A percentile compares a stretch with the other conserved stretches of the same genome.
Evolutionary conservation across 2,888 invertebrate species (phyloP).

Genomic region (Cheilosia vulpina): DNA sequence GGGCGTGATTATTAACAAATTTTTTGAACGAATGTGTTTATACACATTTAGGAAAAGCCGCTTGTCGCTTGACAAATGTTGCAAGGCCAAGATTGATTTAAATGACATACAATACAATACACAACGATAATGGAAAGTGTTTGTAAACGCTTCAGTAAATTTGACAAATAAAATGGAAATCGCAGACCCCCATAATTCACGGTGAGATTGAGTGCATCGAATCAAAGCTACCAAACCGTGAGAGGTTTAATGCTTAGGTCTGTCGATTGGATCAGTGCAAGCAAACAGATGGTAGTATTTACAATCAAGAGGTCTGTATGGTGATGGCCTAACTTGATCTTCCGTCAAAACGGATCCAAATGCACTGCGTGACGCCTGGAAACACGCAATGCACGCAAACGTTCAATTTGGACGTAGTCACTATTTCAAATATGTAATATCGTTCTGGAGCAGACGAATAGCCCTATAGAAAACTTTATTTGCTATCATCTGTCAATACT

Average conservation of each 20-base stretch:
- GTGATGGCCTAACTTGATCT: too few species aligned
- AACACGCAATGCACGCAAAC: too few species aligned
- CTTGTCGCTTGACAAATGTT: constrained; percentile 29
- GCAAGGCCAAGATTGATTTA: constrained; percentile 19
- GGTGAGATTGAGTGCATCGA: constrained; percentile 25
- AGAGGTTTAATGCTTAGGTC: not conserved
- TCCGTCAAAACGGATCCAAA: too few species aligned
- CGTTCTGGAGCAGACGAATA: too few species aligned
- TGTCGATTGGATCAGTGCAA: not conserved
- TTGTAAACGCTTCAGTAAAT: constrained; percentile 3
- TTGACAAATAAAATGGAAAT: constrained; percentile 18
- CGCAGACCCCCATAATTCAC: constrained; percentile 17
- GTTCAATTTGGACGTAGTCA: too few species aligned
- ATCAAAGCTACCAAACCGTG: constrained; percentile 4
- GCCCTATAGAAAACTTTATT: too few species aligned
- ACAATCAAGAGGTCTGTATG: too few species aligned
- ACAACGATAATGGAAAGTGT: constrained; percentile 37
- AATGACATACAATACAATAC: not conserved
- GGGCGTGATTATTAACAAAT: constrained; percentile 9
- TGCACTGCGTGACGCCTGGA: too few species aligned
- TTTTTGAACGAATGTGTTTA: constrained; percentile 4
- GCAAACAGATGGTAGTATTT: too few species aligned
- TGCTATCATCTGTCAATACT: too few species aligned
- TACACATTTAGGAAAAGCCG: constrained; percentile 28
- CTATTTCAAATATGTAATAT: too few species aligned